phyloP scores from a whole-genome alignment of 53 echinoderm and acorn worm species.

The Apostichopus leukothele region DNA sequence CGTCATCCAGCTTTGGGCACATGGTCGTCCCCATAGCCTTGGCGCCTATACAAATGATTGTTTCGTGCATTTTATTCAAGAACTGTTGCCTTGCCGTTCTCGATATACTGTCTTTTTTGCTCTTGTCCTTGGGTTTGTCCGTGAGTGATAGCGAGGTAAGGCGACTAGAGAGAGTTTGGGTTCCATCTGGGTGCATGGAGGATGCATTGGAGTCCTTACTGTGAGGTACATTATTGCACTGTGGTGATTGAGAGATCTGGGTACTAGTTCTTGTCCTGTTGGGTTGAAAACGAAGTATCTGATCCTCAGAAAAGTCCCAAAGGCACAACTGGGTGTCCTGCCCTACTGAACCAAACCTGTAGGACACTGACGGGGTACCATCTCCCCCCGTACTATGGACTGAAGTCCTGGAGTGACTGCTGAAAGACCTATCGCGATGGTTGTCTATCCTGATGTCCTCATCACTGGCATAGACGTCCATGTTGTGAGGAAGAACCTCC shows the following conservation, averaged over 20 bases:
- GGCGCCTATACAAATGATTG: slow-evolving; percentile 75
- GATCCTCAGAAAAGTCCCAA: slow-evolving; percentile 96
- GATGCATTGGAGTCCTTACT: slow-evolving; percentile 67
- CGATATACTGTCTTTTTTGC: slow-evolving; percentile 91
- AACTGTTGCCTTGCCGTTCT: slow-evolving; percentile 90
- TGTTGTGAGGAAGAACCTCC: slow-evolving; percentile 72
- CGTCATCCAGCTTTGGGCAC: slow-evolving; percentile 91
- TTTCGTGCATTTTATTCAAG: slow-evolving; percentile 86
- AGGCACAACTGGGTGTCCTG: slow-evolving; percentile 98
- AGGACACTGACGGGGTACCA: slow-evolving; percentile 72
- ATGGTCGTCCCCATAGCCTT: slow-evolving; percentile 83
- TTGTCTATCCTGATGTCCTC: slow-evolving; percentile 67
- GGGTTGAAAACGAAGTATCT: slow-evolving; percentile 77
- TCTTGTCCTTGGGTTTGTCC: slow-evolving; percentile 92
- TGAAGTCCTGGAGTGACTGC: slow-evolving; percentile 89
- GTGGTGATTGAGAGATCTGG: slow-evolving; percentile 68
- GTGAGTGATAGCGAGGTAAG: slow-evolving; percentile 76
- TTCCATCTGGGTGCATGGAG: slow-evolving; percentile 73
- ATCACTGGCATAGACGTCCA: slow-evolving; percentile 85
- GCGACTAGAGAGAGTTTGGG: slow-evolving; percentile 70
- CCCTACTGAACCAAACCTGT: slow-evolving; percentile 94
- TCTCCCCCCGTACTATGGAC: slow-evolving; percentile 64
- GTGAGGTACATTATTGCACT: slow-evolving; percentile 83
- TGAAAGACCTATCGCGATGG: slow-evolving; percentile 81
- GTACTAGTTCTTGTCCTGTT: slow-evolving; percentile 89